Evolutionary conservation across 2,888 invertebrate species (phyloP).

Genomic region (Rotaria socialis): DNA sequence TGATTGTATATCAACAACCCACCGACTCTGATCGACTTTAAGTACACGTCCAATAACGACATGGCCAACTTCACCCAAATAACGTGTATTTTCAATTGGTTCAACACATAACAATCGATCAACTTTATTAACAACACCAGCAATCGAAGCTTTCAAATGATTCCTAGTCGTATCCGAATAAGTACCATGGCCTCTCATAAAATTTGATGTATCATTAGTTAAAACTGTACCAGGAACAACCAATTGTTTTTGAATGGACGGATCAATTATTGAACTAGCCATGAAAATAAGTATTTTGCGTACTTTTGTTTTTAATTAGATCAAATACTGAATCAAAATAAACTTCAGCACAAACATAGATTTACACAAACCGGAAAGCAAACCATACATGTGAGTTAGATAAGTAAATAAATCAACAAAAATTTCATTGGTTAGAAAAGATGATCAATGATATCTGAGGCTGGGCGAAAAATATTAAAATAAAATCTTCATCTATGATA

Average conservation of each 20-base stretch:
- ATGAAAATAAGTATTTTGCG: neutral
- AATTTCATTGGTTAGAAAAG: neutral
- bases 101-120: slow-evolving; percentile 87
- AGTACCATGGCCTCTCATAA: slow-evolving; percentile 81
- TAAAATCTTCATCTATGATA: neutral
- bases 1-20: slow-evolving; percentile 91
- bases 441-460: neutral
- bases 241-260: neutral
- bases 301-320: neutral
- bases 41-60: slow-evolving; percentile 88
- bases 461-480: neutral
- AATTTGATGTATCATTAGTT: slow-evolving; percentile 21
- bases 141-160: slow-evolving; percentile 78
- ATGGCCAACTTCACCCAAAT: slow-evolving; percentile 80
- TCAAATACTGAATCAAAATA: neutral
- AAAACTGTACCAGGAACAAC: slow-evolving; percentile 13
- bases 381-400: neutral
- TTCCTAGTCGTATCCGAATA: slow-evolving; percentile 70
- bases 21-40: slow-evolving; percentile 85
- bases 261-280: neutral
- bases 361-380: neutral
- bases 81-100: slow-evolving; percentile 74
- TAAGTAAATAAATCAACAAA: neutral
- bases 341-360: neutral
- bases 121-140: slow-evolving; percentile 85